Evolutionary conservation across 2,888 invertebrate genomes (phyloP).

Genomic region (Saturnia pavonia): DNA sequence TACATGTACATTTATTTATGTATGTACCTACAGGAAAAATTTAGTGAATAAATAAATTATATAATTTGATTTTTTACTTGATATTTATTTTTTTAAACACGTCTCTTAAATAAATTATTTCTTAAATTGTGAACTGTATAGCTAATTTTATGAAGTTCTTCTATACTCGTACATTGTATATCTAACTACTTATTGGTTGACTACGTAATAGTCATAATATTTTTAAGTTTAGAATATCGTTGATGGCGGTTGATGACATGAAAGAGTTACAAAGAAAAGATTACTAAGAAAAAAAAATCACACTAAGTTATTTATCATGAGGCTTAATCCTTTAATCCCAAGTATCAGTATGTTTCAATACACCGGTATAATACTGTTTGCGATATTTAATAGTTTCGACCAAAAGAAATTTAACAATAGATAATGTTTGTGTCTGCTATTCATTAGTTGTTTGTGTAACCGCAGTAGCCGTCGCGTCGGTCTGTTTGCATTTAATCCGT

Average conservation of each 20-base stretch:
- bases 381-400: constrained; percentile 62
- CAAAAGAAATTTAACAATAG: constrained; percentile 62
- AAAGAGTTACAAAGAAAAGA: background rate
- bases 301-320: constrained; percentile 60
- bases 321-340: constrained; percentile 72
- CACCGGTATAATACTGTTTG: constrained; percentile 46
- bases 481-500: constrained; percentile 77
- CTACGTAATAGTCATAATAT: background rate
- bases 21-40: too few species aligned
- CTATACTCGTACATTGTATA: too few species aligned
- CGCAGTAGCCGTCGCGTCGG: constrained; percentile 62
- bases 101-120: background rate
- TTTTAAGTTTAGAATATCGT: background rate
- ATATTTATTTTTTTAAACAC: background rate
- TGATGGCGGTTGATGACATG: background rate
- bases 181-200: background rate
- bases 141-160: too few species aligned
- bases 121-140: background rate
- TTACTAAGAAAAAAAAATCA: constrained; percentile 50
- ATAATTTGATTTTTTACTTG: too few species aligned
- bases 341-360: constrained; percentile 65
- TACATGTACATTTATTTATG: too few species aligned
- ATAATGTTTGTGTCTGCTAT: constrained; percentile 72
- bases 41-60: too few species aligned
- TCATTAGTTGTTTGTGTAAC: constrained; percentile 71